These are phyloP conservation scores for Tribolium freemani DNA, from an alignment of 2,888 invertebrate genomes.

Conservation along the genomic window DNA sequence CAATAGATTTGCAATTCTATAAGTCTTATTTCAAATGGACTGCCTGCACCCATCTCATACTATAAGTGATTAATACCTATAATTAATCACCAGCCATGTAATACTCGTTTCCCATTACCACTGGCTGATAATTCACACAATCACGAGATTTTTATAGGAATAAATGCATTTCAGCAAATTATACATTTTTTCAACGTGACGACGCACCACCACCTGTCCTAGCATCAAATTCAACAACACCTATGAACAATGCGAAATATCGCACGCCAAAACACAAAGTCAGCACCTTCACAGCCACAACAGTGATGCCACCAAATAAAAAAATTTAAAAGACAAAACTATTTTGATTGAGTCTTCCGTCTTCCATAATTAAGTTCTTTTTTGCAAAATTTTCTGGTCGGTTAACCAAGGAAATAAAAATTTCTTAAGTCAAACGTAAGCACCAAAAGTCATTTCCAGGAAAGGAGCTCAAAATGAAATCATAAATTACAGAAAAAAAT, in stretches of 20 bases:
- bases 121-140: neutral
- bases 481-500: too few relatives aligned
- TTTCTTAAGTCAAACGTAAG: too few relatives aligned
- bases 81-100: constrained; percentile 28
- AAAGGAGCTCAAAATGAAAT: too few relatives aligned
- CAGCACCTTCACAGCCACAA: neutral
- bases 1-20: constrained; percentile 34
- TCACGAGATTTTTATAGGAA: neutral
- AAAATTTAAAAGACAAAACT: neutral
- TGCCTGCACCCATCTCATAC: constrained; percentile 33
- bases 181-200: neutral
- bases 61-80: constrained; percentile 27
- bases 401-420: too few relatives aligned
- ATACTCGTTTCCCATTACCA: constrained; percentile 15
- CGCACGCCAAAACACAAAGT: neutral
- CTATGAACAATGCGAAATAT: neutral
- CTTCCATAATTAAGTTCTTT: too few relatives aligned
- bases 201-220: neutral
- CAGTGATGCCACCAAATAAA: neutral
- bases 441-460: too few relatives aligned
- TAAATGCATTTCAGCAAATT: neutral
- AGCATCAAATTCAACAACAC: neutral
- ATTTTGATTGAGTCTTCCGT: too few relatives aligned
- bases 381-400: too few relatives aligned
- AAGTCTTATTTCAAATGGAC: constrained; percentile 20